phyloP scores from a whole-genome alignment of 2,113 vertebrate species.

The Microtus oregoni region DNA sequence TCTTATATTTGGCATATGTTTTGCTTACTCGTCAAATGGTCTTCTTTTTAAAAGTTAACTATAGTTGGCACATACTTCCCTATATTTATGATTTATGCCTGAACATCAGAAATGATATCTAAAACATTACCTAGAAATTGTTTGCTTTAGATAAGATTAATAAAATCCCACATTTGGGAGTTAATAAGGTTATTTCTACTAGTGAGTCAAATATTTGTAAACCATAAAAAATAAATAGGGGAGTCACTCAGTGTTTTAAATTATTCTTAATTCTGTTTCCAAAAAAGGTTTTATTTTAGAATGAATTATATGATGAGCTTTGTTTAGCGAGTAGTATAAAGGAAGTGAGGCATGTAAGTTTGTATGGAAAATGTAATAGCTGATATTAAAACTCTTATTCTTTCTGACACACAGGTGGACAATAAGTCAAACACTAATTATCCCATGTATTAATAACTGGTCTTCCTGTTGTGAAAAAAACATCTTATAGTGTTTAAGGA shows the following conservation, averaged over 20 bases:
- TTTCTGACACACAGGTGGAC: not conserved
- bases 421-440: not conserved
- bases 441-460: not conserved
- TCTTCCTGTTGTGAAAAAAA: not conserved
- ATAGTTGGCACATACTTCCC: not conserved
- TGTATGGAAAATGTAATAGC: not conserved
- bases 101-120: not conserved
- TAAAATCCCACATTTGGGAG: not conserved
- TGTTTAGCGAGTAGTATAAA: not conserved
- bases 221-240: not conserved
- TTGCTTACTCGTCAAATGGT: not conserved
- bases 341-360: not conserved
- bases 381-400: conserved; percentile 16
- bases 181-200: not conserved
- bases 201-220: conserved; percentile 5
- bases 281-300: not conserved
- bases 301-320: not conserved
- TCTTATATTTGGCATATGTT: not conserved
- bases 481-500: not conserved
- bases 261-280: not conserved
- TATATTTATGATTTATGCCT: not conserved
- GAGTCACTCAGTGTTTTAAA: not conserved
- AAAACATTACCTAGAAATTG: not conserved
- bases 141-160: not conserved
- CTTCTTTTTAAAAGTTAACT: not conserved